Evolutionary conservation across 2,797 vertebrate genomes (phyloP).

Genomic region (Crenuchus spilurus): DNA sequence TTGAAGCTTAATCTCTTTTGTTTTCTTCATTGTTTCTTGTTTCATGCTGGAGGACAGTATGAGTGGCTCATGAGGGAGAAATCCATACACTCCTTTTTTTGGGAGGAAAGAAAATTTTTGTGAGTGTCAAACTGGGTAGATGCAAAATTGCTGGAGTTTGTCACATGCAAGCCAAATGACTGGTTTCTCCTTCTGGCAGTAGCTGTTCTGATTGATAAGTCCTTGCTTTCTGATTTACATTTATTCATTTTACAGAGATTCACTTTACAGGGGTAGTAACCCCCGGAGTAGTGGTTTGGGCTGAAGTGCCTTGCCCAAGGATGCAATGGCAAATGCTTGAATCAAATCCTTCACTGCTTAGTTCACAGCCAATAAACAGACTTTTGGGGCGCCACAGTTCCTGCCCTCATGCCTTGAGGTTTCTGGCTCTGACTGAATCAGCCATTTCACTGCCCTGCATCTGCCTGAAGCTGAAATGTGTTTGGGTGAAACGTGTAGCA

Average conservation of each 20-base stretch:
- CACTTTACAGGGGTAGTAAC: neutral
- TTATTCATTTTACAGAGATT: conserved; percentile 1
- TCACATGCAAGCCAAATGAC: neutral
- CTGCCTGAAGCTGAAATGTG: neutral
- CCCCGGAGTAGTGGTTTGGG: neutral
- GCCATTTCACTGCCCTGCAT: neutral
- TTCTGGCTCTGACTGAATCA: neutral
- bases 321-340: neutral
- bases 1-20: neutral
- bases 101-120: neutral
- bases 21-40: neutral
- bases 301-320: neutral
- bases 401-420: neutral
- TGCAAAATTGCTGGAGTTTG: neutral
- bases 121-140: neutral
- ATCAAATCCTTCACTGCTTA: neutral
- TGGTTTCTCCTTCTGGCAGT: neutral
- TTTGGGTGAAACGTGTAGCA: neutral
- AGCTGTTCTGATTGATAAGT: conserved; percentile 17
- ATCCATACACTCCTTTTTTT: neutral
- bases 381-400: neutral
- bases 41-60: neutral
- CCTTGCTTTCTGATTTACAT: conserved; percentile 10
- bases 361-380: neutral
- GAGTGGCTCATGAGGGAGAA: neutral